Evolutionary conservation across 2,797 vertebrate genomes (phyloP).

Genomic region (Amniataba percoides): DNA sequence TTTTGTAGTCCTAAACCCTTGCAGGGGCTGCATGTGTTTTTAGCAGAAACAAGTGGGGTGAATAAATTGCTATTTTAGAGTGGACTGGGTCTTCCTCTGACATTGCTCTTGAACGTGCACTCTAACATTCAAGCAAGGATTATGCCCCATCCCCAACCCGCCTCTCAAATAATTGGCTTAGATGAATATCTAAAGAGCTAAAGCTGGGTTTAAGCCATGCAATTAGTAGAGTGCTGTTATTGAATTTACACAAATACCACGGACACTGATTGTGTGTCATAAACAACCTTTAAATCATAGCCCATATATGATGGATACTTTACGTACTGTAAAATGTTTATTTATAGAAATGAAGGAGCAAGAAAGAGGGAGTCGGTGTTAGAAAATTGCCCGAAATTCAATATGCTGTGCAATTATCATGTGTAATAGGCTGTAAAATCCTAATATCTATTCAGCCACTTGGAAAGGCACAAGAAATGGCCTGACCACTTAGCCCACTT

Average conservation of each 20-base stretch:
- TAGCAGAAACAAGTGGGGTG: not conserved
- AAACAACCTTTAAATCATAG: conserved; percentile 76
- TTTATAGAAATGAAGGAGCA: conserved; percentile 70
- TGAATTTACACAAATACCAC: conserved; percentile 74
- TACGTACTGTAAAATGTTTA: conserved; percentile 78
- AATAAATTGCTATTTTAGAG: conserved; percentile 37
- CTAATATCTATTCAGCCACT: conserved; percentile 87
- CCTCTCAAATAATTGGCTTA: conserved; percentile 79
- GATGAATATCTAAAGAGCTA: conserved; percentile 82
- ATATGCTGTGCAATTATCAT: conserved; percentile 88
- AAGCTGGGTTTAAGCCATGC: conserved; percentile 76
- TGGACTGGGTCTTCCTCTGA: conserved; percentile 49
- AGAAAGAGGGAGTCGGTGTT: conserved; percentile 49
- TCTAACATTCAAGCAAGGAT: conserved; percentile 72
- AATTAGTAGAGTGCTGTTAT: conserved; percentile 78
- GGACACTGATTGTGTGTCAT: conserved; percentile 61
- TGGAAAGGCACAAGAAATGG: conserved; percentile 87
- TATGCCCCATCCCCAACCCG: conserved; percentile 57
- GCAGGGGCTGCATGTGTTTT: not conserved
- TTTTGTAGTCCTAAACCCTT: conserved; percentile 24
- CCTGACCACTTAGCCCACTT: conserved; percentile 86
- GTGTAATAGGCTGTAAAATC: conserved; percentile 90
- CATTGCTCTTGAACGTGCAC: conserved; percentile 62
- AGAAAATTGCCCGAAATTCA: conserved; percentile 84
- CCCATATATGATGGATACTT: conserved; percentile 53